Percentiles rank a stretch among this genome's conserved stretches.
phyloP scores from a whole-genome alignment of 2,113 vertebrate genomes.

The Nycticebus coucang region DNA sequence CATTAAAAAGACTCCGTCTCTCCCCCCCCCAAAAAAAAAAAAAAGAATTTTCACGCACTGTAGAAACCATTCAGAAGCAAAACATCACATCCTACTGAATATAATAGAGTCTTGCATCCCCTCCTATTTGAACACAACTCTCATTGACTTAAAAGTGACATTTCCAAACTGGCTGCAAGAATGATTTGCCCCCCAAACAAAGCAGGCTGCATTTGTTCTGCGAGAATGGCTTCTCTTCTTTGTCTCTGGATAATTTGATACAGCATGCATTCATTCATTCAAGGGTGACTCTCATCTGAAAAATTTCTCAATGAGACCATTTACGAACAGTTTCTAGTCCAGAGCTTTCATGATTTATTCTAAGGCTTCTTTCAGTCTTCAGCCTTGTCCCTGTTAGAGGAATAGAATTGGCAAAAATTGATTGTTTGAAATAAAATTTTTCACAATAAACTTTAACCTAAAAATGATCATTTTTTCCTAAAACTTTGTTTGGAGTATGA shows the following conservation, averaged over 20 bases:
- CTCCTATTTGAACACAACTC: constrained; percentile 75
- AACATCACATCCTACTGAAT: constrained; percentile 67
- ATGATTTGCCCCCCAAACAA: constrained; percentile 72
- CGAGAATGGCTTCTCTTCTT: constrained; percentile 74
- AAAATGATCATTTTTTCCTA: neutral
- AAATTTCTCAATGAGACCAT: constrained; percentile 79
- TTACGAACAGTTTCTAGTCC: constrained; percentile 77
- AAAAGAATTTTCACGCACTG: constrained; percentile 74
- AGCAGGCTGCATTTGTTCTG: constrained; percentile 74
- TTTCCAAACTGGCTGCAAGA: constrained; percentile 75
- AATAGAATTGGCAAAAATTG: constrained; percentile 2
- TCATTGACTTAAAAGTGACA: constrained; percentile 81
- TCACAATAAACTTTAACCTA: constrained; percentile 18
- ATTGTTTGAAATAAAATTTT: constrained; percentile 46
- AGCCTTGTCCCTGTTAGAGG: constrained; percentile 12
- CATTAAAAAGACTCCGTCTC: constrained; percentile 62
- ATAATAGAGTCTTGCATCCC: constrained; percentile 76
- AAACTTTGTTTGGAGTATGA: neutral
- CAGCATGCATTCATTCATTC: constrained; percentile 74
- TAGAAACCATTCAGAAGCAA: constrained; percentile 77
- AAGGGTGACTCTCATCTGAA: constrained; percentile 72
- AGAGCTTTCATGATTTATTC: constrained; percentile 55
- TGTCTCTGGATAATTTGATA: constrained; percentile 73
- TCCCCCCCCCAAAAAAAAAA: neutral
- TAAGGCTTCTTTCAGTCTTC: constrained; percentile 65